Evolutionary conservation across 1,140 invertebrate genomes (phyloP), one percentile per base, ranked within the genome.

Genomic region (Adelges cooleyi): DNA sequence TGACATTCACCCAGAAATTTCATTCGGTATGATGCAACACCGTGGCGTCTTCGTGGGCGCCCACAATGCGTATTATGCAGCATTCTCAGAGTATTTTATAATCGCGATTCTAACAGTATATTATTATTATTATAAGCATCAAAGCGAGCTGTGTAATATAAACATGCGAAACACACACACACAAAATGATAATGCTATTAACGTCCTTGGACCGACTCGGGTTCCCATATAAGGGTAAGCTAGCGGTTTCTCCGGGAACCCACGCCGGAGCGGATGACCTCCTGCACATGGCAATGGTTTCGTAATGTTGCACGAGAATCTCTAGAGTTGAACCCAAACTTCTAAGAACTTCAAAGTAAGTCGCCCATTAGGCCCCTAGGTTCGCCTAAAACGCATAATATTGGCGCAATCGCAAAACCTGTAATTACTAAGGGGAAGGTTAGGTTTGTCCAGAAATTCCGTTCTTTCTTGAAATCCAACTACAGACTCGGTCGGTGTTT

Each of bases 1-100:
- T 62, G 56, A 62, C 56, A 62, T 62, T 62, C 38, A 62, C 56
- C 56, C 56, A 62, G 56, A 62, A 62, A 62, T n/a, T 15, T 33
- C 29, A 33, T 11, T 2, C 9, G 23, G 27, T 18, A 20, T 33
- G 17, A 46, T 33, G 56, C 40, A 56, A 46, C 17, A 15, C 36
- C 29, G 10, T 56, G 53, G 38, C 54, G 54, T 59, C 54, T 44
- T 29, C 42, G 38, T 59, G 54, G 54, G 54, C 17, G 54, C 40
- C 10, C n/a, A 56, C 20, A 11, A 38, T 4, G 29, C 11, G 29
- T 33, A 11, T 33, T 33, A 25, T 22, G 10, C 25, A n/a, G 10
- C 25, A n/a, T 56, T 25, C 53, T 25, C 27, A n/a, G 20, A 40
- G 36, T 33, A 17, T 10, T 9, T 33, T 13, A 25, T 33, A 33